Base-by-base conservation (phyloP, 92 coral and sea anemone species). In the Epizoanthus stellaris region DNA sequence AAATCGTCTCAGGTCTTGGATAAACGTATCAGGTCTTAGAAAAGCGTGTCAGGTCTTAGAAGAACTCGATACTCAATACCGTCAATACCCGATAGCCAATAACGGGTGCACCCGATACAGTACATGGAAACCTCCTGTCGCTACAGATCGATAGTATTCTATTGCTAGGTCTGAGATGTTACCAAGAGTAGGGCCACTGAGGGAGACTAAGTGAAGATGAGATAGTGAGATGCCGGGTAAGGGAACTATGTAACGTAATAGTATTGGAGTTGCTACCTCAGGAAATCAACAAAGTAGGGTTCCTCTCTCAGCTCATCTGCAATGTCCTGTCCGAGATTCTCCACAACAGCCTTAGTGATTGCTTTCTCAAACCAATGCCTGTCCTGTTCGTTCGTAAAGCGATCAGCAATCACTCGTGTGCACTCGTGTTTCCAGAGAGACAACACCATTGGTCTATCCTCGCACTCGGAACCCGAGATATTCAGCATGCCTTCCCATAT, bases 401-500 rank as follows among this genome's bases (percentile, higher is more conserved):
- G 95, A 77, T 94, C 98, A 87, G 98, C 98, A 54, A 94, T 94
- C 67, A 94, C 98, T 60, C 98, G 93, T 43, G 93, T 94, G 58
- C 94, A 92, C 88, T 94, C 98, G 85, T 94, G 93, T 71, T 92
- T 92, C 98, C 98, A 94, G 20, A 94, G 87, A 1, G 94, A 93
- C 21, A 94, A 56, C 75, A 76, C 95, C 16, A 90, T 91, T 73
- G 62, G 87, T 62, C 81, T 86, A 13, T 87, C 87, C 75, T 90
- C 82, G 23, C 93, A 89, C 66, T 94, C 98, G 16, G 85, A 81
- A 16, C 98, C 91, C 11, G 95, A 89, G 64, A 92, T 95, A 68
- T 94, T 94, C 60, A 94, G 81, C 98, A 94, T 94, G 47, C 98
- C 98, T 88, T 94, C 98, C 98, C 98, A 94, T 49, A 94, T 94